Percentiles rank a stretch among this genome's conserved stretches.
phyloP scores from a whole-genome alignment of 1,140 invertebrate species.

The Eulimnadia texana region DNA sequence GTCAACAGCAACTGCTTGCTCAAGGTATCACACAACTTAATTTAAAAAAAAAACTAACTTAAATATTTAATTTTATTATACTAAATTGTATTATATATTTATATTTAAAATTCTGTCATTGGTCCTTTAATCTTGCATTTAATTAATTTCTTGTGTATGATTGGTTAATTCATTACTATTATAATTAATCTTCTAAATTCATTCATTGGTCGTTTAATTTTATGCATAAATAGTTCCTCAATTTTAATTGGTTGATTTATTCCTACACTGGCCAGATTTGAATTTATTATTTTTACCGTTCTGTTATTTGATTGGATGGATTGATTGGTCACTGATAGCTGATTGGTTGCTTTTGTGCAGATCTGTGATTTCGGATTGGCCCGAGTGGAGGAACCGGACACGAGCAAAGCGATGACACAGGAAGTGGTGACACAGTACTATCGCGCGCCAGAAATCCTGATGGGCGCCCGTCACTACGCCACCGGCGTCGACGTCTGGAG shows the following conservation, averaged over 20 bases:
- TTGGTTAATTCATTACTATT: background rate
- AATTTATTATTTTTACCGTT: conserved; percentile 2
- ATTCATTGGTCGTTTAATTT: too few relatives aligned
- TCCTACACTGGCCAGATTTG: too few relatives aligned
- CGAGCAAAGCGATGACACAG: conserved; percentile 90
- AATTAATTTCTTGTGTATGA: too few relatives aligned
- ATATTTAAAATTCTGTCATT: too few relatives aligned
- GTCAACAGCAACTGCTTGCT: conserved; percentile 98
- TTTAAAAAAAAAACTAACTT: background rate
- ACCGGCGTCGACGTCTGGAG: conserved; percentile 96
- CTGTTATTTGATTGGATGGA: conserved; percentile 11
- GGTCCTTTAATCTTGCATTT: too few relatives aligned
- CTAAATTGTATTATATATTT: too few relatives aligned
- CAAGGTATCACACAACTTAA: conserved; percentile 46
- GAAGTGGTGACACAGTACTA: conserved; percentile 99
- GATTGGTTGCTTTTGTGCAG: conserved; percentile 30
- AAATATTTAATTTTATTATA: too few relatives aligned
- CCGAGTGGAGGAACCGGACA: conserved; percentile 83
- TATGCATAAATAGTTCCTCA: too few relatives aligned
- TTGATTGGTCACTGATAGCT: background rate
- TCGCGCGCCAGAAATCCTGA: conserved; percentile 92
- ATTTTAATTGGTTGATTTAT: too few relatives aligned
- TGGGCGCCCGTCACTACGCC: conserved; percentile 95
- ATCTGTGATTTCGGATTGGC: conserved; percentile 98
- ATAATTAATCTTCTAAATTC: conserved; percentile 7